Evolutionary conservation across 2,113 vertebrate species (phyloP), one percentile per base, ranked within the genome.

Genomic region (Seriola dumerili): DNA sequence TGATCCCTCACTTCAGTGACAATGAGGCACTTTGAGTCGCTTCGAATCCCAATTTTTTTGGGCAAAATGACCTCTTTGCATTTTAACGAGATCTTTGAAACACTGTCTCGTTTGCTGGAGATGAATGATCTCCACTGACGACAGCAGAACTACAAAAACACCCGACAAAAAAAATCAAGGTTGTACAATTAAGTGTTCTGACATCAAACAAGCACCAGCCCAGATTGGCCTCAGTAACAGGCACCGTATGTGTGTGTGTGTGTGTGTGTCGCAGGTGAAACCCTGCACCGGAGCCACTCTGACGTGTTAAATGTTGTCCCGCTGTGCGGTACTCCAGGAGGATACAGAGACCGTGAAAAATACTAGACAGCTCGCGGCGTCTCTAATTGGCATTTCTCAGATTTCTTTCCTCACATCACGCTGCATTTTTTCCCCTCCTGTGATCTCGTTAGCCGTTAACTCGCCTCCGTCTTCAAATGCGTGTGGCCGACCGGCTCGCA

Each of bases 311-410:
- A 44, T 34, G 81, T 78, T 9, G 68, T 46, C 40, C 58, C 3
- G 63, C 72, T 44, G 66, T 42, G 0, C 46, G 3, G 34, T 40
- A 52, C 59, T 36, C 38, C 29, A 29, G 29, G 48, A 55, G 84
- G 65, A 77, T 29, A 2, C 23, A 8, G 52, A 81, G 57, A 74
- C 79, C 32, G 66, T 57, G 76, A 73, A 59, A 38, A 40, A 73
- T 19, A 32, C 72, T 0, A 23, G 40, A 57, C 48, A 67, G 70
- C 80, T 86, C 65, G 19, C 88, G 69, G 74, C 73, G 84, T 85
- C 85, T 76, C 81, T 83, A 83, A 88, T 92, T 89, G 85, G 69
- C 72, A 68, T 87, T 77, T 74, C 65, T 81, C 76, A 44, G 38
- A 80, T 81, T 5, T 54, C 46, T 54, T 8, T 14, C 65, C 21